phyloP scores from a whole-genome alignment of 2,113 vertebrate genomes.

The Parus major region DNA sequence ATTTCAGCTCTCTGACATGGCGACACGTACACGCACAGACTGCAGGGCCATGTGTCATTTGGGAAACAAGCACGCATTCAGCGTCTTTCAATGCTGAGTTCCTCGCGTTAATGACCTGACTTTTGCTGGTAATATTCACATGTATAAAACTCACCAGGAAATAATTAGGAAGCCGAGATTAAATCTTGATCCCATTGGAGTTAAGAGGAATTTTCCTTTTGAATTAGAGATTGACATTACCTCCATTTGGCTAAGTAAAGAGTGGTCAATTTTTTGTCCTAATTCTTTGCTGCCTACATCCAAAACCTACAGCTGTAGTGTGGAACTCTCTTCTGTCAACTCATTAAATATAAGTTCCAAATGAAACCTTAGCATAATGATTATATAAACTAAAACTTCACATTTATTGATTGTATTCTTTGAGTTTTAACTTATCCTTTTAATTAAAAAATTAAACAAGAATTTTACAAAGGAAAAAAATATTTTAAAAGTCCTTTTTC shows the following conservation, averaged over 20 bases:
- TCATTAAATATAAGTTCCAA: not conserved
- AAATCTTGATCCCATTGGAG: not conserved
- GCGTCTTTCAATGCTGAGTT: not conserved
- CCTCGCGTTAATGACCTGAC: not conserved
- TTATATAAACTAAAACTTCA: not conserved
- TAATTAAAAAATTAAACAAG: not conserved
- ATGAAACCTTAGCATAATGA: not conserved
- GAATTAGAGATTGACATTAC: not conserved
- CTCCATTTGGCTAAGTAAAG: not conserved
- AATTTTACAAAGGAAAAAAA: not conserved
- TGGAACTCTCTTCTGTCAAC: not conserved
- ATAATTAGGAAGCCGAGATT: not conserved
- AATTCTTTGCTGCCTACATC: not conserved
- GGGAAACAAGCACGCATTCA: slow-evolving; percentile 39
- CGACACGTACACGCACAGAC: not conserved
- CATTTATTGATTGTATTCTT: not conserved
- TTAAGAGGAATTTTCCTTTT: not conserved
- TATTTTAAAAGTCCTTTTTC: not conserved
- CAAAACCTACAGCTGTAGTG: not conserved
- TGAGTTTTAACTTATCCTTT: not conserved
- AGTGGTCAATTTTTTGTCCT: not conserved
- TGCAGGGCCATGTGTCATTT: not conserved
- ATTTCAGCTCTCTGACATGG: slow-evolving; percentile 44
- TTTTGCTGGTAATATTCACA: not conserved
- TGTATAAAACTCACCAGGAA: slow-evolving; percentile 5